Conservation (phyloP, 2,113 vertebrate species). For the Quiscalus mexicanus region DNA sequence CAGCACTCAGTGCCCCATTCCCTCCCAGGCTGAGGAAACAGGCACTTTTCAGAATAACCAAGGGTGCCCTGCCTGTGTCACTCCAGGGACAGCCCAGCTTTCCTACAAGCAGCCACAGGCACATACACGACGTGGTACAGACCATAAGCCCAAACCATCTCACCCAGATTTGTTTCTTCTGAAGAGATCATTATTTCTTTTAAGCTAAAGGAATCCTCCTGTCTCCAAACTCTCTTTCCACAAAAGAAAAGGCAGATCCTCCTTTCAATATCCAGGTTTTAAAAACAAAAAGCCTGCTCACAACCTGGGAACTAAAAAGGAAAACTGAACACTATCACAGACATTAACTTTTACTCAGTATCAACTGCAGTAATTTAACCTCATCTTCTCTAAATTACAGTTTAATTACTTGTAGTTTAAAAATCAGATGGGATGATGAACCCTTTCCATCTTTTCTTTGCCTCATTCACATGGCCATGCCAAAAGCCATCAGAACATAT, state of each 20-base stretch:
- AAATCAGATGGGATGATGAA: neutral
- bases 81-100: neutral
- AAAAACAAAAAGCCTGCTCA: neutral
- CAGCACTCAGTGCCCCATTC: accelerated
- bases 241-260: neutral
- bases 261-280: neutral
- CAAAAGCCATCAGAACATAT: neutral
- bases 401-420: neutral
- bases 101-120: neutral
- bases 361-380: neutral
- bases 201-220: neutral
- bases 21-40: neutral
- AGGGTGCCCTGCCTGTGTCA: neutral
- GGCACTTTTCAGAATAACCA: neutral
- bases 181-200: neutral
- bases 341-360: neutral
- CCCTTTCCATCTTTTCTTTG: neutral
- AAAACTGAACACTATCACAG: neutral
- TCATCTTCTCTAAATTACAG: neutral
- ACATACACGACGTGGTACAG: accelerated
- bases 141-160: neutral
- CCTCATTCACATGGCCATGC: neutral
- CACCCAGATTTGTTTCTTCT: neutral
- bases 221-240: neutral
- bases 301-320: neutral